Evolutionary conservation across 2,113 vertebrate genomes (phyloP), one percentile per base, ranked within the genome.

Genomic region (Antennarius striatus): DNA sequence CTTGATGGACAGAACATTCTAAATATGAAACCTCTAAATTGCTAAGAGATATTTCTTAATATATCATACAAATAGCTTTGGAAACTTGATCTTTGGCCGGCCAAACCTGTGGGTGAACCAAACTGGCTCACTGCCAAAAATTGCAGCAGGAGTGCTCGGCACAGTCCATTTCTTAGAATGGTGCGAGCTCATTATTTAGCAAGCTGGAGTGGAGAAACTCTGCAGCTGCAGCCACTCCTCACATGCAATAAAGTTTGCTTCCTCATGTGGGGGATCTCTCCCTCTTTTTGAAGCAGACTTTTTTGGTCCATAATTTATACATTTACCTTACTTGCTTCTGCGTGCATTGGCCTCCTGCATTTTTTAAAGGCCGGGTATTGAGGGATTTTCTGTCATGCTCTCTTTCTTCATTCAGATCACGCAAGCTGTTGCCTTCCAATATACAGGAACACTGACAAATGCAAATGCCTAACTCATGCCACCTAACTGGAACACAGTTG

Each of bases 301-400:
- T 91, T 90, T 87, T 56, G 63, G 78, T 90, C 88, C 86, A 91
- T 93, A 92, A 93, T 89, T 89, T 91, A 88, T 93, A 90, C 89
- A 80, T 91, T 90, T 91, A 89, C 89, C 88, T 91, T 84, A 84
- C 81, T 89, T 88, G 90, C 93, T 92, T 87, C 91, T 95, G 92
- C 93, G 91, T 94, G 94, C 89, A 47, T 88, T 62, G 83, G 79
- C 90, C 93, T 95, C 88, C 90, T 96, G 92, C 94, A 96, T 96
- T 94, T 96, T 90, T 96, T 95, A 95, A 94, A 94, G 93, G 78
- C 87, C 89, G 85, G 91, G 94, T 88, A 94, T 92, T 95, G 91
- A 93, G 94, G 94, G 94, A 95, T 92, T 94, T 88, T 94, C 91
- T 94, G 90, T 92, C 92, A 77, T 93, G 93, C 92, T 91, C 90